Evolutionary conservation across 2,797 vertebrate species (phyloP).

Genomic region (Crocidura indochinensis): DNA sequence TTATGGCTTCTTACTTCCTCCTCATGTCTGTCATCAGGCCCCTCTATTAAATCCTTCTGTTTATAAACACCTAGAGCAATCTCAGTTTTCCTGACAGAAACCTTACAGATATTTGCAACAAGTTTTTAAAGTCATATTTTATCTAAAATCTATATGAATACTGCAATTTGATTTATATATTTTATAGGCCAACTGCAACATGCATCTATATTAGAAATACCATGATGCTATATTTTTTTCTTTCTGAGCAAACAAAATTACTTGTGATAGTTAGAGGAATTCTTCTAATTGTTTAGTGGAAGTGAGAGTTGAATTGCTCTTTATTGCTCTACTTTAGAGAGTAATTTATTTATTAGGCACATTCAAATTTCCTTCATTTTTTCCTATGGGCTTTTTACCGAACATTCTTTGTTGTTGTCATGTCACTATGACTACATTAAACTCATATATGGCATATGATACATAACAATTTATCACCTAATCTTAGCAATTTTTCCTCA

Average conservation of each 20-base stretch:
- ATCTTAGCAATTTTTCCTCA: neutral
- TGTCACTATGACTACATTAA: neutral
- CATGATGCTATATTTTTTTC: neutral
- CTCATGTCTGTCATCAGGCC: neutral
- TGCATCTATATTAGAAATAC: neutral
- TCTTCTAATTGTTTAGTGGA: slow-evolving; percentile 6
- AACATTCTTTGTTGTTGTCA: neutral
- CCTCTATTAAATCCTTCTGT: slow-evolving; percentile 52
- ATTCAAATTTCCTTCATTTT: neutral
- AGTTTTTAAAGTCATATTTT: slow-evolving; percentile 21
- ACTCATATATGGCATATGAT: neutral
- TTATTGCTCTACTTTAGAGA: neutral
- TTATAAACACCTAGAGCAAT: neutral
- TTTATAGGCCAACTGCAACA: neutral
- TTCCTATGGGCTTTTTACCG: neutral
- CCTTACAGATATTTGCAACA: neutral
- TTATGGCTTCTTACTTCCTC: neutral
- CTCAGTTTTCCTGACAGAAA: neutral
- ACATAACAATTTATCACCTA: neutral
- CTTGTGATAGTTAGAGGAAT: neutral
- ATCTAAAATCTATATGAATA: slow-evolving; percentile 21
- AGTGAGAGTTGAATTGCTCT: slow-evolving; percentile 5
- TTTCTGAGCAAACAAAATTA: neutral
- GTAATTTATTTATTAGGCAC: neutral
- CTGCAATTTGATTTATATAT: neutral